Evolutionary conservation across 2,113 vertebrate genomes (phyloP), one percentile per base, ranked within the genome.

Genomic region (Diadophis punctatus): DNA sequence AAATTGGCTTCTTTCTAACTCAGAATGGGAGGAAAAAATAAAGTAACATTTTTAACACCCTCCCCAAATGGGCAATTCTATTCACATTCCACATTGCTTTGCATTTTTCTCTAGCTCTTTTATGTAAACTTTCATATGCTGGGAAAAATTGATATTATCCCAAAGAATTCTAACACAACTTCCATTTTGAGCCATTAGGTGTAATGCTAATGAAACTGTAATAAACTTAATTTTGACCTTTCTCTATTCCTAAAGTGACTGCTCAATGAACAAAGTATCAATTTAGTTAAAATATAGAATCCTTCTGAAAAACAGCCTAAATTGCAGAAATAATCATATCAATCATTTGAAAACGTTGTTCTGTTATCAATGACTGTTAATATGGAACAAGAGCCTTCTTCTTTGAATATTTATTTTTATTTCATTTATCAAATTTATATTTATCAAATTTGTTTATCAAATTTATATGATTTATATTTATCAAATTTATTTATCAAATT

Each of bases 1-100:
- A 96, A 93, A 84, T 60, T 93, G 95, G 94, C 93, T 12, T 86
- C 39, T 46, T 58, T 88, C 88, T 89, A 30, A 92, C 95, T 95
- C 93, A 90, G 25, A 93, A 89, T 92, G 93, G 74, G 30, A 89
- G 93, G 93, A 95, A 85, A 56, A 74, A 51, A 8, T 14, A 92
- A 49, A 58, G 43, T 86, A 90, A 25, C 34, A 25, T 20, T 94
- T 60, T 11, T 68, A n/a, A n/a, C 0, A 34, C n/a, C 12, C 5
- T 12, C 63, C 4, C 14, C 63, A 16, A 18, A 16, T 18, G 63
- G n/a, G 5, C n/a, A 74, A 74, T 34, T 16, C 63, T 74, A n/a
- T 34, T 74, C 63, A 74, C 63, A 74, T 39, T 74, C 1, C 68
- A 74, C 68, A 39, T 74, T 74, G 68, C n/a, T 74, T 34, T 74